Base-by-base conservation (phyloP, 2,113 vertebrate species). In the Aleadryas rufinucha region DNA sequence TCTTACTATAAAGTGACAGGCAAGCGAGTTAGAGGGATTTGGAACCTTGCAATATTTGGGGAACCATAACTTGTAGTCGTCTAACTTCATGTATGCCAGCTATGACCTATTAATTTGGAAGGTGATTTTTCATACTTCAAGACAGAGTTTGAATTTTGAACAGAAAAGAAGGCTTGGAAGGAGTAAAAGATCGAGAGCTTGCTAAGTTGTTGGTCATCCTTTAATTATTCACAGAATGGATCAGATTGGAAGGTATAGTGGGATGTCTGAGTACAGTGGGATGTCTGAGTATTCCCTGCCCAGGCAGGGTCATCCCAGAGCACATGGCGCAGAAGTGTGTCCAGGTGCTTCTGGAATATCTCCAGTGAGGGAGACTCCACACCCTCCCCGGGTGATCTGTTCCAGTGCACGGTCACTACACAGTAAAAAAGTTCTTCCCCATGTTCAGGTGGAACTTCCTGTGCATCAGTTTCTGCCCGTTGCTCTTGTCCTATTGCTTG, bases 171-270 rank as follows among this genome's bases (percentile, higher is more conserved):
- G 28, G 11, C 41, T 80, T 72, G 16, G 28, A 80, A 71, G 31
- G 41, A 76, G 31, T 35, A 76, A 44, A 86, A 42, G 3, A 20
- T 30, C 0, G 1, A 60, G 33, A 66, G 3, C 15, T 54, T 61
- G 13, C 5, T 2, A 14, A 28, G 12, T 18, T 35, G 5, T 64
- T 89, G 8, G 3, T 33, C 0, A 1, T 47, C 14, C 21, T 39
- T 59, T 41, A 63, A 23, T 5, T 3, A 27, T 42, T 42, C 53
- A 66, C 11, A 37, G 37, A 37, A 18, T 59, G 53, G 37, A n/a
- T 50, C 24, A 50, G 26, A 15, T 26, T 57, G 61, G 37, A 68
- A 59, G 26, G 26, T 21, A 11, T 16, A 66, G 26, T 18, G 31
- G 17, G 9, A 44, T 13, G 6, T 37, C 27, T 44, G 31, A 44